These are phyloP conservation scores for Eumerus sabulonum DNA, from an alignment of 2,888 invertebrate genomes.

Conservation along the genomic window DNA sequence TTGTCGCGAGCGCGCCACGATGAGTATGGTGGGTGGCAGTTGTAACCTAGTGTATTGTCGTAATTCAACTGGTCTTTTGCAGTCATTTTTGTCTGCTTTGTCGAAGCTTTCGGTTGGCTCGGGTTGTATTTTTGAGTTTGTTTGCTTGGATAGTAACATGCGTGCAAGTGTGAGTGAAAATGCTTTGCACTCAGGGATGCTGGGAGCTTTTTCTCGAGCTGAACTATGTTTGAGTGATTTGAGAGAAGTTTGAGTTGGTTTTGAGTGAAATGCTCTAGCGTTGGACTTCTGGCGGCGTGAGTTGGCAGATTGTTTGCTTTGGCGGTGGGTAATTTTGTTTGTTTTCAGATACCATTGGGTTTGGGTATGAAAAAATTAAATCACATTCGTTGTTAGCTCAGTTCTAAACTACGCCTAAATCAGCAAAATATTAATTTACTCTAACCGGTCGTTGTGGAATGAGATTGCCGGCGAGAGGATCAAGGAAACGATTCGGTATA, in stretches of 20 bases:
- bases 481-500: too few species aligned
- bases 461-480: too few species aligned
- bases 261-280: background rate
- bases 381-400: background rate
- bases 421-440: constrained; percentile 13
- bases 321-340: constrained; percentile 17
- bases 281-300: background rate
- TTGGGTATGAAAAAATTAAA: constrained; percentile 7
- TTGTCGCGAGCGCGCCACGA: constrained; percentile 50
- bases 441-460: background rate
- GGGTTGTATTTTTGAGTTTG: constrained; percentile 40
- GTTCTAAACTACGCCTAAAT: constrained; percentile 17
- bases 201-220: constrained; percentile 44
- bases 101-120: background rate
- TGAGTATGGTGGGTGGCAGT: constrained; percentile 55
- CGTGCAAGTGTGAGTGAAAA: constrained; percentile 37
- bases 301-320: constrained; percentile 21
- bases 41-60: constrained; percentile 1
- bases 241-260: constrained; percentile 2
- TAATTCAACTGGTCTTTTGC: background rate
- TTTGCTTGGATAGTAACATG: constrained; percentile 11
- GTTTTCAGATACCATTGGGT: constrained; percentile 10
- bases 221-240: constrained; percentile 14
- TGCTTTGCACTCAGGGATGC: constrained; percentile 28
- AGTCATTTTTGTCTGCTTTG: background rate